Base-by-base conservation (phyloP, 2,113 vertebrate species). In the Petromus typicus region DNA sequence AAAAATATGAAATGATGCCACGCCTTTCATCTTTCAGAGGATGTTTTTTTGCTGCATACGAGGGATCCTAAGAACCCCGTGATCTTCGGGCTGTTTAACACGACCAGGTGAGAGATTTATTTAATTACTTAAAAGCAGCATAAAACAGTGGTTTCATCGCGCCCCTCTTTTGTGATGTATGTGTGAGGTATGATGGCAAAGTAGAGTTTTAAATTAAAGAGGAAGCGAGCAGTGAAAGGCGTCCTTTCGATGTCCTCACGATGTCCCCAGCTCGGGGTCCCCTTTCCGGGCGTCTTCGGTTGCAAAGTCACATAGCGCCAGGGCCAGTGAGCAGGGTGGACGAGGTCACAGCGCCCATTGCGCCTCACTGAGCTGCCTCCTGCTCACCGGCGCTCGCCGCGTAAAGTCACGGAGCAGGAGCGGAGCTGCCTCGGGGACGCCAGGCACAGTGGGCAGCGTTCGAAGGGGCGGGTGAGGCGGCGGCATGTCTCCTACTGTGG, bases 21-120 rank as follows among this genome's bases (percentile, higher is more conserved):
- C 75, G 25, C 51, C 7, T 98, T 98, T 79, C 37, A 89, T 97
- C 97, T 98, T 99, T 92, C 98, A 99, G 99, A 99, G 98, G 99
- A 99, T 91, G 98, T 99, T 25, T 99, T 99, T 97, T 98, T 99
- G 94, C 98, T 99, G 18, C 99, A 98, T 76, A 99, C 98, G 93
- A 99, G 99, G 96, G 99, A 99, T 94, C 98, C 97, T 54, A 99
- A 99, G 98, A 99, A 99, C 93, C 99, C 99, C 54, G 99, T 99
- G 96, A 99, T 99, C 96, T 99, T 99, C 98, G 99, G 99, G 88
- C 99, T 99, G 84, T 99, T 99, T 96, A 99, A 99, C 97, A 99
- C 99, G 8, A 99, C 99, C 94, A 99, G 99, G 99, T 99, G 94
- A 98, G 97, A 80, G 93, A 80, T 45, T 23, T 61, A 59, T 67